Evolutionary conservation across 2,888 invertebrate genomes (phyloP), one percentile per base, ranked within the genome.

Genomic region (Monochamus alternatus): DNA sequence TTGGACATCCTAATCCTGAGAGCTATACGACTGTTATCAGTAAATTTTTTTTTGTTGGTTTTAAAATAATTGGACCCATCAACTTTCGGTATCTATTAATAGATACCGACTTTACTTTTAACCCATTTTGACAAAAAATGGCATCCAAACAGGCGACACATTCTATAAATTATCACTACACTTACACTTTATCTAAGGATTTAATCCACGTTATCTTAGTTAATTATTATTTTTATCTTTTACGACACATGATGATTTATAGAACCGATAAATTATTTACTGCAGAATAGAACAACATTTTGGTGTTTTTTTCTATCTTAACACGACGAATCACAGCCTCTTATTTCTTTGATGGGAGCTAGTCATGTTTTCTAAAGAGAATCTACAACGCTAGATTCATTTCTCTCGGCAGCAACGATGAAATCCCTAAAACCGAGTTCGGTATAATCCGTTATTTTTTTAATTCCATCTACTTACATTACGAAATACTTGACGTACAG

Each of bases 401-500:
- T 31, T 38, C 63, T 71, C 5, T 71, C 43, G 5, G 70, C 63
- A 14, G 44, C 30, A 51, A 44, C 55, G 12, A 76, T 62, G 59
- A 79, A 77, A 22, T 77, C 72, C 77, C 78, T 79, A 73, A 75
- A 81, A 80, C 47, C 52, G 71, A 67, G 7, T 22, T 3, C 2
- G 1, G 3, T 44, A 8, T 9, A 63, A 63, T 14, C 30, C 43
- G 3, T 8, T 31, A n/a, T 9, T 10, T 9, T 30, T 30, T 43
- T 44, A 32, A 51, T 51, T 1, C 3, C 14, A 14, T 8, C 38
- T 14, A 83, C 84, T 84, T 85, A 87, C 87, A 82, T 81, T 14
- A 88, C 81, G 76, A 83, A 85, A 72, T 81, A 83, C 64, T 84
- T 82, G 43, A 87, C 69, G 73, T 84, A 84, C 22, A 87, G 83